Conservation (phyloP, 2,113 vertebrate species). For the Planiliza haematocheilus region DNA sequence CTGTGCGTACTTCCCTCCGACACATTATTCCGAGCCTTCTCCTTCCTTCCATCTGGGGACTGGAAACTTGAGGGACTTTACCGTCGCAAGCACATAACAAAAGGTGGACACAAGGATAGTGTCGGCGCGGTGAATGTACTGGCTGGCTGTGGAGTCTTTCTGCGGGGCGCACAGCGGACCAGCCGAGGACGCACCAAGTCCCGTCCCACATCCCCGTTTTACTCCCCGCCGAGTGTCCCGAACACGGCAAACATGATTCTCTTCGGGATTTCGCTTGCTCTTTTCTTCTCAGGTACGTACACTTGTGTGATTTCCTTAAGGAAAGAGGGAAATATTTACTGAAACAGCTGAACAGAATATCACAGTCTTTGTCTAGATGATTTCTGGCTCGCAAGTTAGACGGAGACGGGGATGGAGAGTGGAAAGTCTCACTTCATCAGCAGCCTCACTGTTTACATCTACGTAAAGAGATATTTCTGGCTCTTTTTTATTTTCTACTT, state of each 20-base stretch:
- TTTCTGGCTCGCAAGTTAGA: conserved; percentile 11
- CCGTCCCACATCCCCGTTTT: conserved; percentile 11
- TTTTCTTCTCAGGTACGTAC: conserved; percentile 63
- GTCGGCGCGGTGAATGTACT: conserved; percentile 55
- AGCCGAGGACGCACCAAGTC: conserved; percentile 44
- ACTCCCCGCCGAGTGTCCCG: conserved; percentile 16
- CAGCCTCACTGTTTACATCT: background rate
- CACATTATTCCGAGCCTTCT: conserved; percentile 14
- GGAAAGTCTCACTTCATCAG: background rate
- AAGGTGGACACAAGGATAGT: conserved; percentile 1
- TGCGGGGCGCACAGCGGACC: conserved; percentile 56
- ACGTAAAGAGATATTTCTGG: background rate
- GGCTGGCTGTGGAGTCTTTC: conserved; percentile 34
- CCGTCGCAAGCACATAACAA: conserved; percentile 22
- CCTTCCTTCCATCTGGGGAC: conserved; percentile 17
- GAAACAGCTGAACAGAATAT: background rate
- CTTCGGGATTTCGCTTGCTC: conserved; percentile 30
- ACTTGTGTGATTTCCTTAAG: background rate
- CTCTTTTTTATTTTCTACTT: background rate
- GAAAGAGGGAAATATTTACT: too few relatives aligned
- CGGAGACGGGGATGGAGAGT: background rate
- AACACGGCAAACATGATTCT: conserved; percentile 55
- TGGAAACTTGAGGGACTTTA: conserved; percentile 59
- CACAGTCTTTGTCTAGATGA: background rate
- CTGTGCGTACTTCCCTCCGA: conserved; percentile 38